These are phyloP conservation scores for Chalcis sispes DNA, from an alignment of 2,888 invertebrate genomes.

Conservation along the genomic window DNA sequence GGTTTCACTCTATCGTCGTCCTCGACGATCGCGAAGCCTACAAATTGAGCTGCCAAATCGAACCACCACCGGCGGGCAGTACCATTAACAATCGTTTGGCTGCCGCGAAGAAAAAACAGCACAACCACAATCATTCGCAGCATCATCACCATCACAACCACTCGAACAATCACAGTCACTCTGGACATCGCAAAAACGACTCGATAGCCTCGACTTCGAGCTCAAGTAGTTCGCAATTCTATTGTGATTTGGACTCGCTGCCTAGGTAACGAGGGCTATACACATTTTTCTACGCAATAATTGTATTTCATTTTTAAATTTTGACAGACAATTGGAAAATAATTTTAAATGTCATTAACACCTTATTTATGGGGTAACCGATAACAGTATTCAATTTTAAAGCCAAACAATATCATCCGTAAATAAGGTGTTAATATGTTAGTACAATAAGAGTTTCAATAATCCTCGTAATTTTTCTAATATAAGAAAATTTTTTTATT, in stretches of 20 bases:
- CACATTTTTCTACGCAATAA: neutral
- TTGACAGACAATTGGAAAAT: too few species aligned
- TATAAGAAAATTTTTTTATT: too few species aligned
- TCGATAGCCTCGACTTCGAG: conserved; percentile 92
- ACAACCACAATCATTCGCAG: conserved; percentile 45
- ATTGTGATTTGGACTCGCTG: conserved; percentile 86
- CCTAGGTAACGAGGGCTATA: conserved; percentile 65
- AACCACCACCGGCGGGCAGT: conserved; percentile 79
- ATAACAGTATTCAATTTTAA: too few species aligned
- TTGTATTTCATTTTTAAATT: too few species aligned
- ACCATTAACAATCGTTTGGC: conserved; percentile 77
- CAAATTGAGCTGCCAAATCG: conserved; percentile 92
- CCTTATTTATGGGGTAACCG: too few species aligned
- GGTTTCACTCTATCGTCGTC: conserved; percentile 95
- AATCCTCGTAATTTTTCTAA: too few species aligned
- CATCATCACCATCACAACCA: conserved; percentile 48
- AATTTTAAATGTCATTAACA: too few species aligned
- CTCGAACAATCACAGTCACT: conserved; percentile 63
- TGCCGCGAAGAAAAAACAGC: conserved; percentile 53
- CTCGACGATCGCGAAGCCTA: conserved; percentile 95
- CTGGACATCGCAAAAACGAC: conserved; percentile 92
- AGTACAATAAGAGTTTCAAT: too few species aligned
- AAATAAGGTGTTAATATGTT: too few species aligned
- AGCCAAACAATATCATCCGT: too few species aligned
- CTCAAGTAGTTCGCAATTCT: conserved; percentile 92